Evolutionary conservation across 2,888 invertebrate species (phyloP).

Genomic region (Leistus spinibarbis): DNA sequence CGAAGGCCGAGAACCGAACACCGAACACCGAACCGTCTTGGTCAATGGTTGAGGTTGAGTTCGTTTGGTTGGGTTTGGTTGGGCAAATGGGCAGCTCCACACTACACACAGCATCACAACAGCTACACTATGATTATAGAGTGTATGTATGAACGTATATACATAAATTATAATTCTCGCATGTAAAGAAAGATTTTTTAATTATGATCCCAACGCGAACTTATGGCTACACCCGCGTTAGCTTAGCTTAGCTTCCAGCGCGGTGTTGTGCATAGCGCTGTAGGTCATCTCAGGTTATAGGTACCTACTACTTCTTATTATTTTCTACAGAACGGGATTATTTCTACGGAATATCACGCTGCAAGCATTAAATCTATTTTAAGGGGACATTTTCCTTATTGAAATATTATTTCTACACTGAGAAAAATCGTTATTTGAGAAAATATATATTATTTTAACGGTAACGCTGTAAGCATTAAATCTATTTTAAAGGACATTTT

Average conservation of each 20-base stretch:
- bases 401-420: too few relatives aligned
- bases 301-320: not conserved
- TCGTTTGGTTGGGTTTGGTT: not conserved
- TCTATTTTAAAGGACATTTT: too few relatives aligned
- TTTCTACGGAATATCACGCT: too few relatives aligned
- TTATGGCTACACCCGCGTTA: constrained; percentile 3
- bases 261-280: not conserved
- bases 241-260: not conserved
- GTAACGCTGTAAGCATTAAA: too few relatives aligned
- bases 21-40: too few relatives aligned
- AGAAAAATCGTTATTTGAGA: too few relatives aligned
- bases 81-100: not conserved
- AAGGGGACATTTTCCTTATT: too few relatives aligned
- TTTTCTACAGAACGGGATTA: not conserved
- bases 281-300: not conserved
- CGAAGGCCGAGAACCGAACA: too few relatives aligned
- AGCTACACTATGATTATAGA: constrained; percentile 1
- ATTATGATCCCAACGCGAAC: constrained; percentile 5
- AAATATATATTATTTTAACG: too few relatives aligned
- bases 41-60: too few relatives aligned
- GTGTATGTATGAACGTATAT: not conserved
- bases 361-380: too few relatives aligned
- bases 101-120: not conserved
- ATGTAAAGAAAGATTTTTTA: not conserved
- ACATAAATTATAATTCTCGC: constrained; percentile 10